phyloP scores from a whole-genome alignment of 2,888 invertebrate species.

The Serripes groenlandicus region DNA sequence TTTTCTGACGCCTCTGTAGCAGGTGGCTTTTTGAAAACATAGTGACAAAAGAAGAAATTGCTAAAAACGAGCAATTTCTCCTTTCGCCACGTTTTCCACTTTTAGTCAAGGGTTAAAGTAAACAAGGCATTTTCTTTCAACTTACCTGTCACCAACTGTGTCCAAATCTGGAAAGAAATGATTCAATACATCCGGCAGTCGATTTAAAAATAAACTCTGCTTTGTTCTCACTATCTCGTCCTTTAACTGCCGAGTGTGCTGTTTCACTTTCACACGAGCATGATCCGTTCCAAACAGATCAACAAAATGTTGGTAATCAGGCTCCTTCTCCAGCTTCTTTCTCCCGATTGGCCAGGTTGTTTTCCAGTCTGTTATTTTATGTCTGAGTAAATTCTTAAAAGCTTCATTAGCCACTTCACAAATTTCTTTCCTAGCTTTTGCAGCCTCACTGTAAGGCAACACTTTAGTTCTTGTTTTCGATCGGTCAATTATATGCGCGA shows the following conservation, averaged over 20 bases:
- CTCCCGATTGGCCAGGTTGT: slow-evolving; percentile 89
- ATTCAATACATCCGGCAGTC: slow-evolving; percentile 92
- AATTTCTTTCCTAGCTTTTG: slow-evolving; percentile 94
- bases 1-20: too few species aligned
- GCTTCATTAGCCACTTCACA: slow-evolving; percentile 96
- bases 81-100: too few species aligned
- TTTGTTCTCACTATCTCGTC: slow-evolving; percentile 93
- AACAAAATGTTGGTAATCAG: slow-evolving; percentile 94
- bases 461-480: slow-evolving; percentile 90
- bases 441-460: slow-evolving; percentile 93
- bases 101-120: too few species aligned
- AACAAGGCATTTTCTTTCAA: too few species aligned
- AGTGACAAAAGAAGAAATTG: too few species aligned
- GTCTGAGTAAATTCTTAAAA: slow-evolving; percentile 94
- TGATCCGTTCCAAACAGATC: slow-evolving; percentile 96
- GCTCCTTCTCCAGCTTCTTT: slow-evolving; percentile 94
- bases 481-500: slow-evolving; percentile 97
- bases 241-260: slow-evolving; percentile 93
- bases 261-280: slow-evolving; percentile 92
- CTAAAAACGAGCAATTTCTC: too few species aligned
- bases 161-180: slow-evolving; percentile 93
- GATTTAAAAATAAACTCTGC: slow-evolving; percentile 92
- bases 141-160: slow-evolving; percentile 89
- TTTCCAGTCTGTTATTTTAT: slow-evolving; percentile 93
- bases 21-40: too few species aligned